These are phyloP conservation scores for Ditula angustiorana DNA, from an alignment of 2,888 invertebrate genomes.

Conservation along the genomic window DNA sequence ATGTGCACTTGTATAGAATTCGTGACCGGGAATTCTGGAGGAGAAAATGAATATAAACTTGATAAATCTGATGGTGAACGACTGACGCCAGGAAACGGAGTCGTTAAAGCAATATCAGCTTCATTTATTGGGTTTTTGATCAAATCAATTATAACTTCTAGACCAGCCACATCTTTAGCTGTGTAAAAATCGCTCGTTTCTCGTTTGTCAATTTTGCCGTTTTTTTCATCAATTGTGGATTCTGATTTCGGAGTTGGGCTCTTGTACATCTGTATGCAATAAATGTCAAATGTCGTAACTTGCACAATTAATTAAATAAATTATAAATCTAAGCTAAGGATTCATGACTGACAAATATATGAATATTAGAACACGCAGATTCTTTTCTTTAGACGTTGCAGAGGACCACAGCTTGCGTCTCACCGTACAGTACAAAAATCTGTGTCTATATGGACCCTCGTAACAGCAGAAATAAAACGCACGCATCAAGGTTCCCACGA, in stretches of 20 bases:
- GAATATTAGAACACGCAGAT: too few species aligned
- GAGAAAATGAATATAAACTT: background rate
- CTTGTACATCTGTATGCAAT: background rate
- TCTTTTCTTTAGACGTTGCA: too few species aligned
- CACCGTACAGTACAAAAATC: too few species aligned
- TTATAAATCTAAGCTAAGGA: too few species aligned
- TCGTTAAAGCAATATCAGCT: background rate
- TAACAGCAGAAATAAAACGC: too few species aligned
- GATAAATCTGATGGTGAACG: background rate
- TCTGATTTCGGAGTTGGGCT: background rate
- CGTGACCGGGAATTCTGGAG: slow-evolving; percentile 35
- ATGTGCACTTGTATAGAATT: slow-evolving; percentile 72
- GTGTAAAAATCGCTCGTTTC: background rate
- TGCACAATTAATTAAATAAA: too few species aligned
- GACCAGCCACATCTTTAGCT: slow-evolving; percentile 30
- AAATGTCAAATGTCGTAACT: too few species aligned
- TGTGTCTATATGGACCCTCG: too few species aligned
- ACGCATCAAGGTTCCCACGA: too few species aligned
- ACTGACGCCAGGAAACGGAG: background rate
- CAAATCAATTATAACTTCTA: slow-evolving; percentile 44
- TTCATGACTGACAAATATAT: too few species aligned
- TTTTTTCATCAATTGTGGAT: background rate
- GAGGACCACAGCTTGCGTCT: too few species aligned
- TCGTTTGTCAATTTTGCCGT: background rate
- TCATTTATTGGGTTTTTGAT: slow-evolving; percentile 50